A percentile compares a stretch with the other conserved stretches of the same genome.
phyloP scores from a whole-genome alignment of 2,888 invertebrate species.

The Halictus quadricinctus region DNA sequence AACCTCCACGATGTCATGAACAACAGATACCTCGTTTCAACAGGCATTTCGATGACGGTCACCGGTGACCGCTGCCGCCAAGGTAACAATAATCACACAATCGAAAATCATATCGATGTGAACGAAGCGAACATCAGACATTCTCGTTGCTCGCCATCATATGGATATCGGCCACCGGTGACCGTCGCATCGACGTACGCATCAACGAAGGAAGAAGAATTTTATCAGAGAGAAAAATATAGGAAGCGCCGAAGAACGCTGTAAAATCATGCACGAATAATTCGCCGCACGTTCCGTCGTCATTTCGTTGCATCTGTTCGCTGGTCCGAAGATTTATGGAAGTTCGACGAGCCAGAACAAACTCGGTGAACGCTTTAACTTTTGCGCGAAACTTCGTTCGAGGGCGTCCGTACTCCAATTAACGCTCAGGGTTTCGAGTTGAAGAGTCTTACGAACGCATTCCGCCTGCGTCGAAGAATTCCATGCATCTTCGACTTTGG shows the following conservation, averaged over 20 bases:
- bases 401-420: constrained; percentile 30
- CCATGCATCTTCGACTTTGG: not conserved
- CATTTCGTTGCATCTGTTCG: constrained; percentile 1
- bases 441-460: not conserved
- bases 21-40: too few species aligned
- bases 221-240: not conserved
- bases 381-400: constrained; percentile 25
- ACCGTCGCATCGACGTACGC: not conserved
- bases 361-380: not conserved
- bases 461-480: constrained; percentile 4
- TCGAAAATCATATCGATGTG: too few species aligned
- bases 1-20: too few species aligned
- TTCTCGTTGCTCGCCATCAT: too few species aligned
- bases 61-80: too few species aligned
- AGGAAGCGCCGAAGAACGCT: not conserved
- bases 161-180: too few species aligned
- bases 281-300: not conserved
- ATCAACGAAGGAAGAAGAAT: not conserved
- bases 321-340: not conserved
- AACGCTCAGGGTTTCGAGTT: constrained; percentile 22
- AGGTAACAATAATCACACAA: too few species aligned
- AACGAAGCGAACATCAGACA: too few species aligned
- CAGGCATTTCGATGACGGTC: too few species aligned
- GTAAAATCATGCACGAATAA: not conserved
- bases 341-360: not conserved